phyloP scores from a whole-genome alignment of 1,140 invertebrate species.

The Drosophila nikananu region DNA sequence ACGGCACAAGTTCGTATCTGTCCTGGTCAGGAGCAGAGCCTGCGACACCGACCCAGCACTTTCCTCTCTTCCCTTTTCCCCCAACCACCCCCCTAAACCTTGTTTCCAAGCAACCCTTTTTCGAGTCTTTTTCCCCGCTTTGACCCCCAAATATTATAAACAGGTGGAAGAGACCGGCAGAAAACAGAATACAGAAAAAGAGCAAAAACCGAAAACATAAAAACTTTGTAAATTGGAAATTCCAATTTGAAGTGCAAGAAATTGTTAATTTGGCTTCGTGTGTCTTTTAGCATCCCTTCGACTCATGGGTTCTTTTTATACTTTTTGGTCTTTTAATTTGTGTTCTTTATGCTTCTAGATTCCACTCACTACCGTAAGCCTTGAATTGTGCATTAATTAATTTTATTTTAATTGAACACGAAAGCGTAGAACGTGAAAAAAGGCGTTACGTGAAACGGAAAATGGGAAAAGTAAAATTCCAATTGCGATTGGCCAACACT shows the following conservation, averaged over 20 bases:
- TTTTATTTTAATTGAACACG: slow-evolving; percentile 83
- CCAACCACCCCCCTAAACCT: background rate
- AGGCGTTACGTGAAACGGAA: slow-evolving; percentile 16
- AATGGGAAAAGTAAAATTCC: slow-evolving; percentile 27
- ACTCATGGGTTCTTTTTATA: slow-evolving; percentile 67
- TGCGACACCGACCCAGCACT: slow-evolving; percentile 12
- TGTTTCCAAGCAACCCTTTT: slow-evolving; percentile 22
- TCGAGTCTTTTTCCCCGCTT: slow-evolving; percentile 20
- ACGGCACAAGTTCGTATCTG: slow-evolving; percentile 37
- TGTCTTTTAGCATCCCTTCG: slow-evolving; percentile 41
- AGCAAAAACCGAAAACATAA: slow-evolving; percentile 23
- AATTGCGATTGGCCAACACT: slow-evolving; percentile 24
- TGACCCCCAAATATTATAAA: slow-evolving; percentile 38
- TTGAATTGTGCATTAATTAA: slow-evolving; percentile 81
- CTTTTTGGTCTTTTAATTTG: slow-evolving; percentile 77
- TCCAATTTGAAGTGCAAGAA: slow-evolving; percentile 56
- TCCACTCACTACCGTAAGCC: slow-evolving; percentile 78
- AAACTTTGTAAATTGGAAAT: slow-evolving; percentile 60
- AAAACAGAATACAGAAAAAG: slow-evolving; percentile 2
- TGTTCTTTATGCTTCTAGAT: slow-evolving; percentile 83
- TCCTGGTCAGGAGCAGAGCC: slow-evolving; percentile 15
- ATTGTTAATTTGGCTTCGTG: slow-evolving; percentile 42
- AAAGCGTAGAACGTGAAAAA: slow-evolving; percentile 48
- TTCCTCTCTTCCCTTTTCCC: background rate
- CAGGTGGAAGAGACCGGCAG: slow-evolving; percentile 29